A percentile compares a stretch with the other conserved stretches of the same genome.
These are phyloP conservation scores for Hydrozoanthus gracilis DNA, from an alignment of 92 coral and sea anemone genomes.

Conservation along the genomic window DNA sequence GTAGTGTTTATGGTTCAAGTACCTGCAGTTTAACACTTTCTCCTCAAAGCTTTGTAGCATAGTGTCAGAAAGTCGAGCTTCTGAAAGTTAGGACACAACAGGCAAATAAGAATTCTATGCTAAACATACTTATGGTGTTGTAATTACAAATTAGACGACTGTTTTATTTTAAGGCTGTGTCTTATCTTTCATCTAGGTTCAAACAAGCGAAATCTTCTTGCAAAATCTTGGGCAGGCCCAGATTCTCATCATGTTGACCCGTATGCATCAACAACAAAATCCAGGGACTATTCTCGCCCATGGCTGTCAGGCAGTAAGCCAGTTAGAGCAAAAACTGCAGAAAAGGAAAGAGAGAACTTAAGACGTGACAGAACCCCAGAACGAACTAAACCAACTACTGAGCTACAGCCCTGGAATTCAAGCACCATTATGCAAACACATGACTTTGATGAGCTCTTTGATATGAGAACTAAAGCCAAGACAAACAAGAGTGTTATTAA, in stretches of 20 bases:
- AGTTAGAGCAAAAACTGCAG: slow-evolving; percentile 43
- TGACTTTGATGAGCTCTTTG: slow-evolving; percentile 94
- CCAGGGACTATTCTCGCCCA: slow-evolving; percentile 82
- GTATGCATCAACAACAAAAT: slow-evolving; percentile 66
- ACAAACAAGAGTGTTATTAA: slow-evolving; percentile 10
- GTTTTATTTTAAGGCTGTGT: too few relatives aligned
- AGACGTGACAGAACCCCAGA: slow-evolving; percentile 55
- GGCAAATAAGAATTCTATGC: too few relatives aligned
- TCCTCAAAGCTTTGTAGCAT: too few relatives aligned
- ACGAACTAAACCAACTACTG: slow-evolving; percentile 30
- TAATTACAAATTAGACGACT: too few relatives aligned
- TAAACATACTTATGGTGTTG: too few relatives aligned
- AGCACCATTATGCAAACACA: slow-evolving; percentile 85
- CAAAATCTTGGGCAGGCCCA: slow-evolving; percentile 92
- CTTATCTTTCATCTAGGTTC: slow-evolving; percentile 37
- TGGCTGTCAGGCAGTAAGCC: slow-evolving; percentile 84
- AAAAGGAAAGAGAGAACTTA: slow-evolving; percentile 58
- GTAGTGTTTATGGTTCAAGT: too few relatives aligned
- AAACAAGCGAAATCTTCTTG: slow-evolving; percentile 61
- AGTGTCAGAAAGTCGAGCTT: too few relatives aligned
- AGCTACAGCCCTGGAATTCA: slow-evolving; percentile 74
- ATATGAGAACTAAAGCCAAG: slow-evolving; percentile 58
- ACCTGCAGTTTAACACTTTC: too few relatives aligned
- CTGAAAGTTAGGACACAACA: too few relatives aligned
- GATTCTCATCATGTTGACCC: slow-evolving; percentile 55